Percentiles rank a stretch among this genome's conserved stretches.
phyloP scores from a whole-genome alignment of 2,888 invertebrate genomes.

The Rhabditoides inermis region DNA sequence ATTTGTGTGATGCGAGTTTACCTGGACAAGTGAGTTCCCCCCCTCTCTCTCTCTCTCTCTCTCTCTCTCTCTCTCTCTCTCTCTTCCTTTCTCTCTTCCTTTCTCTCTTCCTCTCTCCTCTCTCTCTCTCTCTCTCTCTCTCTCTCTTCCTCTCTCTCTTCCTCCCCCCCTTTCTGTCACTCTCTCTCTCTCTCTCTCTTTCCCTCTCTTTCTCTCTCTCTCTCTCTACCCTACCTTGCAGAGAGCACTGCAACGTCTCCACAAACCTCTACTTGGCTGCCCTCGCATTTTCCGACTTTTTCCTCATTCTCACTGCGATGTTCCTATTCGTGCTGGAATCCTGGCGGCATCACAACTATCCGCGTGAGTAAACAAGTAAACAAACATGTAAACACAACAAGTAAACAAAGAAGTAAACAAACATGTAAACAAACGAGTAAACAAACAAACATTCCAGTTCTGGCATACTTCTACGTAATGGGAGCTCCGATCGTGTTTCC shows the following conservation, averaged over 20 bases:
- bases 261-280: slow-evolving; percentile 48
- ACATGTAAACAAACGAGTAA: slow-evolving; percentile 19
- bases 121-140: too few species aligned
- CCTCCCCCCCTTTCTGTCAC: too few species aligned
- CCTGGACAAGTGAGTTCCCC: slow-evolving; percentile 9
- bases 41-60: neutral
- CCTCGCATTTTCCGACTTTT: slow-evolving; percentile 45
- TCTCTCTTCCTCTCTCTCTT: too few species aligned
- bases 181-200: too few species aligned
- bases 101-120: too few species aligned
- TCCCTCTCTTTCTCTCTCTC: too few species aligned
- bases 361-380: slow-evolving; percentile 18
- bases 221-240: neutral
- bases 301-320: slow-evolving; percentile 48
- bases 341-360: slow-evolving; percentile 49
- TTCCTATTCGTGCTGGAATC: slow-evolving; percentile 50
- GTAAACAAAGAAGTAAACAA: neutral
- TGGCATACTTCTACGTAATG: slow-evolving; percentile 43
- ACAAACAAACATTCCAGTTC: slow-evolving; percentile 19
- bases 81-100: too few species aligned
- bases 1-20: slow-evolving; percentile 44
- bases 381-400: neutral
- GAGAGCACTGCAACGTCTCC: neutral
- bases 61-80: too few species aligned
- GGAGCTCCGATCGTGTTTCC: slow-evolving; percentile 49